phyloP scores from a whole-genome alignment of 1,140 invertebrate genomes.

The Caenorhabditis inopinata region DNA sequence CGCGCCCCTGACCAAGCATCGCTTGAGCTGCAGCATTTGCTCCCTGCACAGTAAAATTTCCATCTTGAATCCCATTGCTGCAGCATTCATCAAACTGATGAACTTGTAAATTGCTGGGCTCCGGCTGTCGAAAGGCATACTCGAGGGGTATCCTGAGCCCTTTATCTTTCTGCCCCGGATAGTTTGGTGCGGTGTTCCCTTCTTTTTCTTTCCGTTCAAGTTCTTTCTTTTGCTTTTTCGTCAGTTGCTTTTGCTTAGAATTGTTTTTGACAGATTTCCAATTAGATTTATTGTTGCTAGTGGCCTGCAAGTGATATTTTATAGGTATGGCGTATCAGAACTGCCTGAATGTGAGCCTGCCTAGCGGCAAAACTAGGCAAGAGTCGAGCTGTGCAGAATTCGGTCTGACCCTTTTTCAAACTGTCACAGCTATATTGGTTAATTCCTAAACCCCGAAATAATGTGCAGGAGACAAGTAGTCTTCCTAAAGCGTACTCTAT shows the following conservation, averaged over 20 bases:
- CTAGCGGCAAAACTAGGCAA: too few species aligned
- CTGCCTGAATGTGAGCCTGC: too few species aligned
- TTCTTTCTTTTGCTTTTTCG: not conserved
- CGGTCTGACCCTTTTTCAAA: too few species aligned
- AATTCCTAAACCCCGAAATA: too few species aligned
- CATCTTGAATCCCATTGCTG: not conserved
- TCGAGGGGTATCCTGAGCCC: not conserved
- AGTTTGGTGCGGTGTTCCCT: not conserved
- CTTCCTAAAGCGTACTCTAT: too few species aligned
- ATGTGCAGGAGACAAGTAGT: too few species aligned
- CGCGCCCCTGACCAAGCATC: not conserved
- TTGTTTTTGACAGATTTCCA: not conserved
- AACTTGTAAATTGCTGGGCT: not conserved
- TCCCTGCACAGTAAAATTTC: not conserved
- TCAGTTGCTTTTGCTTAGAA: not conserved
- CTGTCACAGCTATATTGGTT: too few species aligned
- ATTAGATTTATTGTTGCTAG: not conserved
- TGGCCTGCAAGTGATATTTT: too few species aligned
- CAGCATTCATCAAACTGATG: not conserved
- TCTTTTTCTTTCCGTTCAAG: not conserved
- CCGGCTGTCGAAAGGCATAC: not conserved
- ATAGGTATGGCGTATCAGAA: too few species aligned
- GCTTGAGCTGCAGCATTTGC: not conserved
- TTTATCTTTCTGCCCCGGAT: conserved; percentile 18
- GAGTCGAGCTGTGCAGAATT: too few species aligned